Percentiles rank a stretch among this genome's conserved stretches.
phyloP scores from a whole-genome alignment of 2,797 vertebrate species.

The Pogonophryne albipinna region DNA sequence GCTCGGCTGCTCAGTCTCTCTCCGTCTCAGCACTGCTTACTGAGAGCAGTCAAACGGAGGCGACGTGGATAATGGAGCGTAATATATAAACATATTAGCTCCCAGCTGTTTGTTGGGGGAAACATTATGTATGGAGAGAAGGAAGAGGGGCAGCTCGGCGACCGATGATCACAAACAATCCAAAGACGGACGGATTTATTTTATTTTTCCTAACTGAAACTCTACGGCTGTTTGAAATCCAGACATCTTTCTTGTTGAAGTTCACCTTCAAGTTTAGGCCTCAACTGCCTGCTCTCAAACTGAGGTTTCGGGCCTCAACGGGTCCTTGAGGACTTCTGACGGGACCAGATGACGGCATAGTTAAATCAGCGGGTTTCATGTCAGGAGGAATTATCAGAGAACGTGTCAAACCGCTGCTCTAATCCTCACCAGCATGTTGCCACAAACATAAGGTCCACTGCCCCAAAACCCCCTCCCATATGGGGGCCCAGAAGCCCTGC shows the following conservation, averaged over 20 bases:
- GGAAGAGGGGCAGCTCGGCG: conserved; percentile 1
- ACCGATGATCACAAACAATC: background rate
- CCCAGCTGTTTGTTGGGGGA: conserved; percentile 71
- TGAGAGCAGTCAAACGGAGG: conserved; percentile 62
- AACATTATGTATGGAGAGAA: conserved; percentile 28
- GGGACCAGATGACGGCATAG: conserved; percentile 20
- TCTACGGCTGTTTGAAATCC: background rate
- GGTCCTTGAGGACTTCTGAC: background rate
- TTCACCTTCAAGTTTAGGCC: background rate
- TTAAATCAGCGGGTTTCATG: conserved; percentile 20
- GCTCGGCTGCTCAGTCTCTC: conserved; percentile 19
- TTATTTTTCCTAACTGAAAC: no score
- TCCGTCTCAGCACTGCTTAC: conserved; percentile 54
- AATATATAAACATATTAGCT: conserved; percentile 74
- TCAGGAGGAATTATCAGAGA: conserved; percentile 10
- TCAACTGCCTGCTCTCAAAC: conserved; percentile 2
- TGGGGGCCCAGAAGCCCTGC: no score
- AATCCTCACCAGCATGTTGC: conserved; percentile 10
- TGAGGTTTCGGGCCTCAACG: background rate
- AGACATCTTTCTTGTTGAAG: background rate
- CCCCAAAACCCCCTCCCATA: conserved; percentile 5
- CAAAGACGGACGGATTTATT: background rate
- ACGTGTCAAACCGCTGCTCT: background rate
- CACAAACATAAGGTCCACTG: conserved; percentile 29
- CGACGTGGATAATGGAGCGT: conserved; percentile 75